phyloP scores from a whole-genome alignment of 2,888 invertebrate species.

The Phalera bucephala region DNA sequence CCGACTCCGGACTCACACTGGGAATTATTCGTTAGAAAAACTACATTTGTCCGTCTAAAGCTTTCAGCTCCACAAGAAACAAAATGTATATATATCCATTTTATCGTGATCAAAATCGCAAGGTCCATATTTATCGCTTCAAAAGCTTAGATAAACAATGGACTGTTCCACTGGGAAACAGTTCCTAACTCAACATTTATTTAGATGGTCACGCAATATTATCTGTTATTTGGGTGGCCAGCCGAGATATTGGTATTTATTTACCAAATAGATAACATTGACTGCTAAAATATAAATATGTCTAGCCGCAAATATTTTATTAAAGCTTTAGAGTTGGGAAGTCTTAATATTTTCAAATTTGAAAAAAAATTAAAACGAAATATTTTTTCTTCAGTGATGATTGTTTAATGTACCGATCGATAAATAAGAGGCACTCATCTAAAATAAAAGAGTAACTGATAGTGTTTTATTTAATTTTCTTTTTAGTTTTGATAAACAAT shows the following conservation, averaged over 20 bases:
- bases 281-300: neutral
- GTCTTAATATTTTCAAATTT: neutral
- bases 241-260: neutral
- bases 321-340: neutral
- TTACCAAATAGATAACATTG: neutral
- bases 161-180: neutral
- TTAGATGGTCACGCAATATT: conserved; percentile 14
- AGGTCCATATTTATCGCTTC: conserved; percentile 4
- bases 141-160: conserved; percentile 23
- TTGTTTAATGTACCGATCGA: too few relatives aligned
- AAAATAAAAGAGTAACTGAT: too few relatives aligned
- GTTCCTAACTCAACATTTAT: conserved; percentile 4
- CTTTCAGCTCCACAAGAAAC: too few relatives aligned
- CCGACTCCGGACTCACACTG: too few relatives aligned
- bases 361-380: too few relatives aligned
- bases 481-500: too few relatives aligned
- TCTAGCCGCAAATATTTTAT: neutral
- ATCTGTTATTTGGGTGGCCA: conserved; percentile 3
- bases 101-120: neutral
- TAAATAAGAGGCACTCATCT: too few relatives aligned
- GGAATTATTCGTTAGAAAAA: too few relatives aligned
- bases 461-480: too few relatives aligned
- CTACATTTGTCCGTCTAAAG: too few relatives aligned
- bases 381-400: too few relatives aligned
- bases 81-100: too few relatives aligned